Conservation (phyloP, 2,888 invertebrate species). For the Clusia tigrina region DNA sequence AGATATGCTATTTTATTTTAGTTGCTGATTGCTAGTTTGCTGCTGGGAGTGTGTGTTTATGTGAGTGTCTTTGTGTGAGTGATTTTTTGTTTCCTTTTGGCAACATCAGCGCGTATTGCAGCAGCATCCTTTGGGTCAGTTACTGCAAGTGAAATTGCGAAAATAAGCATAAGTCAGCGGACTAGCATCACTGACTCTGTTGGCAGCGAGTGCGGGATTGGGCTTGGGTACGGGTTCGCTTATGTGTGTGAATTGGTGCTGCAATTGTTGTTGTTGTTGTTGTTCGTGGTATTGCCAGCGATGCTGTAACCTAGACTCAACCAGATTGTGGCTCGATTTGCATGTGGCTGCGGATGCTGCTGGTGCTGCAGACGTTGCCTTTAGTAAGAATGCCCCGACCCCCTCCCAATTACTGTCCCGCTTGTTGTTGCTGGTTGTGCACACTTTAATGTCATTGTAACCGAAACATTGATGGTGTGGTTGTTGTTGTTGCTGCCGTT, state of each 20-base stretch:
- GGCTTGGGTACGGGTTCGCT: no score
- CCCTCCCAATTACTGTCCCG: no score
- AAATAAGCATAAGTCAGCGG: background rate
- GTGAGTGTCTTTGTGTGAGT: no score
- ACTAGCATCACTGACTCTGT: background rate
- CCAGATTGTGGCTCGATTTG: conserved; percentile 4
- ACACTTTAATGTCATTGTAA: no score
- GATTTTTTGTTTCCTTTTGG: background rate
- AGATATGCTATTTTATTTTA: no score
- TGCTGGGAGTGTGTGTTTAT: no score
- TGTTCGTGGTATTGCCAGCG: background rate
- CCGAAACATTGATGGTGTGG: no score
- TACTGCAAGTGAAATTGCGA: background rate
- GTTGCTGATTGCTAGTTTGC: no score
- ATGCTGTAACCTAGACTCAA: background rate
- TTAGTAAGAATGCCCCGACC: no score
- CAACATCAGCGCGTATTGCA: background rate
- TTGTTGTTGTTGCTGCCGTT: background rate
- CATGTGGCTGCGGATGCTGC: conserved; percentile 7
- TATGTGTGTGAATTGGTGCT: no score
- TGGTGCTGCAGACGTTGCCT: conserved; percentile 10
- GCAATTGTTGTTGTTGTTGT: conserved; percentile 2
- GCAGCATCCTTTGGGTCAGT: background rate
- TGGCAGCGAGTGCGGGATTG: no score
- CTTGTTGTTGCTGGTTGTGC: no score